These are phyloP conservation scores for Glaucidium brasilianum DNA, from an alignment of 2,113 vertebrate genomes.

Conservation along the genomic window DNA sequence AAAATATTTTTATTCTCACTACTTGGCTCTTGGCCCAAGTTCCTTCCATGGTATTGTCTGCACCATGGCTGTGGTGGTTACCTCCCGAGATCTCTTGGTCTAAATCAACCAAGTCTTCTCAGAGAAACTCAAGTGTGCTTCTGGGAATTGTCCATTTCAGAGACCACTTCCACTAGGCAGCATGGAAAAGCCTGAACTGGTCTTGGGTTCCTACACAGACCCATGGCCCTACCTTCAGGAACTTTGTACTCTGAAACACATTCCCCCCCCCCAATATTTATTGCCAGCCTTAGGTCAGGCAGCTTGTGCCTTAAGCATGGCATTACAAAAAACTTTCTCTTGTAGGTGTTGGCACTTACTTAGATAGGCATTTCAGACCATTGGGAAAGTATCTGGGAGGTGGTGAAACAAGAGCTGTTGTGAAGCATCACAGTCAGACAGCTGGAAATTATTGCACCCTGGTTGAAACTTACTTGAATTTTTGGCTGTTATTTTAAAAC, in stretches of 20 bases:
- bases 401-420: background rate
- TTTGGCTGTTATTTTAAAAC: background rate
- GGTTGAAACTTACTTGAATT: background rate
- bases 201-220: background rate
- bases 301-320: background rate
- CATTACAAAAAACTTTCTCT: background rate
- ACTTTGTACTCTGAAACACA: background rate
- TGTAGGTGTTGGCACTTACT: background rate
- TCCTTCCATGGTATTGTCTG: background rate
- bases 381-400: background rate
- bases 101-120: background rate
- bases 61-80: background rate
- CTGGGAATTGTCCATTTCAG: background rate
- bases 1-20: background rate
- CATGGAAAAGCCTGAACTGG: background rate
- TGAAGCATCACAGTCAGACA: background rate
- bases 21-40: background rate
- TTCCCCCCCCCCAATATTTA: accelerated
- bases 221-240: accelerated
- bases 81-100: background rate
- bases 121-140: background rate
- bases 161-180: background rate
- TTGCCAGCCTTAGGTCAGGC: background rate
- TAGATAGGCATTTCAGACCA: background rate
- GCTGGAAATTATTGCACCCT: background rate